Evolutionary conservation across 2,888 invertebrate genomes (phyloP), one percentile per base, ranked within the genome.

Genomic region (Tineola bisselliella): DNA sequence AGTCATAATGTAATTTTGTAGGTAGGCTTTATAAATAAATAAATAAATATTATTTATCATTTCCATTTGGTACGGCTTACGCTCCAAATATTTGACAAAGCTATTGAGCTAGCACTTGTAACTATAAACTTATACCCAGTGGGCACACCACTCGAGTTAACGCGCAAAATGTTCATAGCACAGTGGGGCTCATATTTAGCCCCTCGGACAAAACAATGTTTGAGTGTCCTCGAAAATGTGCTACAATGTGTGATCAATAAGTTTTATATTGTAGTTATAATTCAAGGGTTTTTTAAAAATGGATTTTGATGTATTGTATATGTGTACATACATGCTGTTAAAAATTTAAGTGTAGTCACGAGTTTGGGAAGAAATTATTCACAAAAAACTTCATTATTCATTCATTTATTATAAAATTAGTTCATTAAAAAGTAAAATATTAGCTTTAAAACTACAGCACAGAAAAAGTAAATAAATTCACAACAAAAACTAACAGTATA

Each of bases 241-340:
- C 10, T 13, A 48, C 66, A 70, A 73, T 73, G 71, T 77, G 76
- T 75, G 73, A 67, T 70, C 70, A 66, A 74, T 81, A 79, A 81
- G 77, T 81, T 81, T 79, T 78, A 77, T 77, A 79, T 74, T 68
- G 66, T 76, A 67, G 80, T 77, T 67, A 64, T 73, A 43, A 65
- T 64, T 67, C 59, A 62, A 74, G 73, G 64, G 63, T 65, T 70
- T 74, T 10, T 38, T 38, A n/a, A n/a, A n/a, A n/a, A n/a, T n/a
- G n/a, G n/a, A n/a, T n/a, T n/a, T n/a, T n/a, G n/a, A n/a, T n/a
- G 2, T 25, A 25, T 25, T 4, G 25, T 4, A 25, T 25, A 25
- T 25, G 2, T 25, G 2, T 6, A 25, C 6, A 25, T 25, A 25
- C 6, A 25, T 6, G 25, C 25, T 25, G 2, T 25, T 4, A 25